phyloP scores from a whole-genome alignment of 1,140 invertebrate species.

The Oreohelix idahoensis region DNA sequence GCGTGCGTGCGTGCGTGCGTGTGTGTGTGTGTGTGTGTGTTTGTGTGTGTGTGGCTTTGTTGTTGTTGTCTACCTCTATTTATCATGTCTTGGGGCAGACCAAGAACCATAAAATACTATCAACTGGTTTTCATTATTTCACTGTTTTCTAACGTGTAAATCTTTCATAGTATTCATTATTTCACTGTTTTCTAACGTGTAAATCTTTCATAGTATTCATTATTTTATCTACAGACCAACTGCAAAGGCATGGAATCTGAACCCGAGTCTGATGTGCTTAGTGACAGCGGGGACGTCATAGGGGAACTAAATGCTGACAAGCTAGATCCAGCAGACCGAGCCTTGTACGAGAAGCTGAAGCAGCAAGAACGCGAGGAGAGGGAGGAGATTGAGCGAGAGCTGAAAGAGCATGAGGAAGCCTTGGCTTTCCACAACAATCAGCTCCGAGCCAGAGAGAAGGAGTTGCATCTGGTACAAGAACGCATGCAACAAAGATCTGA shows the following conservation, averaged over 20 bases:
- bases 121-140: too few species aligned
- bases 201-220: background rate
- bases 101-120: too few species aligned
- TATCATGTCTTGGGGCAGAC: too few species aligned
- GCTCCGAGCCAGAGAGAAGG: conserved; percentile 53
- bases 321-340: conserved; percentile 76
- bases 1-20: too few species aligned
- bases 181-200: background rate
- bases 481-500: conserved; percentile 66
- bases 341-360: conserved; percentile 81
- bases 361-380: conserved; percentile 77
- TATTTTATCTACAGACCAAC: conserved; percentile 72
- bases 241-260: conserved; percentile 73
- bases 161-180: background rate
- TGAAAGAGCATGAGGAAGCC: conserved; percentile 70
- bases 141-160: background rate
- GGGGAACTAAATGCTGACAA: conserved; percentile 74
- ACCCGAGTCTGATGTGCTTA: conserved; percentile 69
- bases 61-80: too few species aligned
- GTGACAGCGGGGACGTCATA: conserved; percentile 73
- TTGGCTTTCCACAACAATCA: conserved; percentile 58
- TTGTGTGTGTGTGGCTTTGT: too few species aligned
- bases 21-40: too few species aligned
- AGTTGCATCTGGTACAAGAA: conserved; percentile 64
- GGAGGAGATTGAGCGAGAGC: conserved; percentile 71